Percentiles rank a stretch among this genome's conserved stretches.
These are phyloP conservation scores for Triops cancriformis DNA, from an alignment of 1,140 invertebrate genomes.

Conservation along the genomic window DNA sequence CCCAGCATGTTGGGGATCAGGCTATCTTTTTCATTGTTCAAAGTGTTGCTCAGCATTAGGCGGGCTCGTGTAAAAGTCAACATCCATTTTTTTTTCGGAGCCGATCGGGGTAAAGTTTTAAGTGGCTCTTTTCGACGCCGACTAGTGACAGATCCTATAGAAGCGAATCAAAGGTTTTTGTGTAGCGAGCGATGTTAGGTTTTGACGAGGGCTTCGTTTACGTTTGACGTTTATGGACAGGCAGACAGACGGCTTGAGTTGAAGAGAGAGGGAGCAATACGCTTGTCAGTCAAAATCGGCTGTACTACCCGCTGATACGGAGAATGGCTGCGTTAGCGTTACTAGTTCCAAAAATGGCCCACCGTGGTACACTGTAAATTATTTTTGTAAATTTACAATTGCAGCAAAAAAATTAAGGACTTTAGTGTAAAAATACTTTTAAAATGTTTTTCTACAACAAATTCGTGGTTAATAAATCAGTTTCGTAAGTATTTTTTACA, in stretches of 20 bases:
- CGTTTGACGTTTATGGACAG: constrained; percentile 1
- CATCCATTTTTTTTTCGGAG: background rate
- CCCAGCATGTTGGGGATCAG: background rate
- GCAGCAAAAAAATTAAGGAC: too few species aligned
- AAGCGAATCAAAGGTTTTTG: background rate
- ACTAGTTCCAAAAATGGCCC: too few species aligned
- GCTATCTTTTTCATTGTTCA: background rate
- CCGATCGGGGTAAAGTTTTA: background rate
- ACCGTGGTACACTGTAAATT: too few species aligned
- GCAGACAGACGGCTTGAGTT: background rate
- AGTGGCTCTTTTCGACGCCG: background rate
- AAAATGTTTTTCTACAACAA: too few species aligned
- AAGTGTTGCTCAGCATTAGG: background rate
- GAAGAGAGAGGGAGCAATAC: background rate
- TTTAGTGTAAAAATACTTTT: too few species aligned
- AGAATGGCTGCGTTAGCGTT: too few species aligned
- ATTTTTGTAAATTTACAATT: too few species aligned
- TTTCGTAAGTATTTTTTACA: too few species aligned
- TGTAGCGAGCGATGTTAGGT: background rate
- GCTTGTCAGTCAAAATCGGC: constrained; percentile 1
- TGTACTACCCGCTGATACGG: background rate
- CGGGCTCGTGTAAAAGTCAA: background rate
- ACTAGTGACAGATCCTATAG: background rate
- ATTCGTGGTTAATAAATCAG: too few species aligned
- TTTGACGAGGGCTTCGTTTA: background rate